Conservation (phyloP, 2,888 invertebrate genomes). For the Thelaira solivaga region DNA sequence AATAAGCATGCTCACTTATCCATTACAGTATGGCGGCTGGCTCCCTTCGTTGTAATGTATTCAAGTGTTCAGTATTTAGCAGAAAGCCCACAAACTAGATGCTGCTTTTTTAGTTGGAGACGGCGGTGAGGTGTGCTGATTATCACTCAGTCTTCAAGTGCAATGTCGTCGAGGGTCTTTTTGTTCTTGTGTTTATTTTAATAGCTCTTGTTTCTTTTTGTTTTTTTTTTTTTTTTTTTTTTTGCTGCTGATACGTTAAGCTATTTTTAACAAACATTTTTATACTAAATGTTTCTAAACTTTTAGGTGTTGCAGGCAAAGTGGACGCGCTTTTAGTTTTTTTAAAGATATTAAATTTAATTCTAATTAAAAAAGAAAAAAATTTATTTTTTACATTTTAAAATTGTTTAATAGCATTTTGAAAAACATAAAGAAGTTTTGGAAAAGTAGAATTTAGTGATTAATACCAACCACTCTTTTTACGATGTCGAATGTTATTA, state of each 20-base stretch:
- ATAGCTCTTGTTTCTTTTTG: neutral
- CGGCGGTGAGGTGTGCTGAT: neutral
- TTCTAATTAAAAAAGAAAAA: too few relatives aligned
- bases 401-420: too few relatives aligned
- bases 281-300: slow-evolving; percentile 2
- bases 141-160: slow-evolving; percentile 42
- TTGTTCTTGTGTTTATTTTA: slow-evolving; percentile 3
- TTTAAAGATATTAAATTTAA: slow-evolving; percentile 21
- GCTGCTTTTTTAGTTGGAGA: neutral
- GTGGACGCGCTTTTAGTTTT: slow-evolving; percentile 4
- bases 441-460: too few relatives aligned
- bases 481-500: too few relatives aligned
- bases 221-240: neutral
- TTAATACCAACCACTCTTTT: too few relatives aligned
- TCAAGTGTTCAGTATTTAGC: too few relatives aligned
- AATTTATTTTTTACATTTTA: slow-evolving; percentile 5
- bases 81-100: neutral
- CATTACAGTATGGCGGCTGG: neutral
- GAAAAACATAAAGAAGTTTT: too few relatives aligned
- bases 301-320: slow-evolving; percentile 29
- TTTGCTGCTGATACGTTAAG: slow-evolving; percentile 3
- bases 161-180: slow-evolving; percentile 23
- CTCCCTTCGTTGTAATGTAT: slow-evolving; percentile 16
- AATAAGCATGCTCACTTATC: slow-evolving; percentile 42
- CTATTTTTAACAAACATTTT: slow-evolving; percentile 22